Conservation (phyloP, 2,888 invertebrate species). For the Habrosyne pyritoides region DNA sequence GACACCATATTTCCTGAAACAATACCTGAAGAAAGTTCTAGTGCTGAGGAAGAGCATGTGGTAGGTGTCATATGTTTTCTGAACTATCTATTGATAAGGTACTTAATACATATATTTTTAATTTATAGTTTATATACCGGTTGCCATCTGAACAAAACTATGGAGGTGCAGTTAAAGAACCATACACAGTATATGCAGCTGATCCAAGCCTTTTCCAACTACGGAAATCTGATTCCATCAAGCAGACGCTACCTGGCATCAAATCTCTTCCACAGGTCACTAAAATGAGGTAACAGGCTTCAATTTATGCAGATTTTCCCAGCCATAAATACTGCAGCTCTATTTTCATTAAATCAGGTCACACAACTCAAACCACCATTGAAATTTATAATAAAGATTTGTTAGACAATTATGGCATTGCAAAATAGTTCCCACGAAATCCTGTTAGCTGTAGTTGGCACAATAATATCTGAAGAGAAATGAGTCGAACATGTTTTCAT, state of each 20-base stretch:
- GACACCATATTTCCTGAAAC: conserved; percentile 95
- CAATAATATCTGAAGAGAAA: too few species aligned
- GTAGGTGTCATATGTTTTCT: conserved; percentile 69
- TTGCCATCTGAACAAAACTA: conserved; percentile 89
- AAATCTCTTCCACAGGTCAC: conserved; percentile 82
- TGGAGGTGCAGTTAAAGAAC: conserved; percentile 88
- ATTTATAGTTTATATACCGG: conserved; percentile 92
- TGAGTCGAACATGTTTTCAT: too few species aligned
- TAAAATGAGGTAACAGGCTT: conserved; percentile 81
- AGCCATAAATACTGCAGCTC: neutral
- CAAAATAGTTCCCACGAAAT: too few species aligned
- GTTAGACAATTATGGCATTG: too few species aligned
- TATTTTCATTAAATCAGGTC: neutral
- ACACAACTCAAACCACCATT: too few species aligned
- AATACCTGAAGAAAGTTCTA: conserved; percentile 96
- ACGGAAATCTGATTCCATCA: conserved; percentile 59
- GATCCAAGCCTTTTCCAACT: conserved; percentile 91
- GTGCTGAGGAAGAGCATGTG: conserved; percentile 96
- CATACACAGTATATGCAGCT: conserved; percentile 91
- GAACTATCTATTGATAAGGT: neutral
- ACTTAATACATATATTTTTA: conserved; percentile 31
- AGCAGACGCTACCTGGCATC: conserved; percentile 66
- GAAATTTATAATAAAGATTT: too few species aligned
- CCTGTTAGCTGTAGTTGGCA: too few species aligned
- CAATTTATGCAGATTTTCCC: neutral